Base-by-base conservation (phyloP, 2,888 invertebrate genomes). In the Drosophila vallismaia region DNA sequence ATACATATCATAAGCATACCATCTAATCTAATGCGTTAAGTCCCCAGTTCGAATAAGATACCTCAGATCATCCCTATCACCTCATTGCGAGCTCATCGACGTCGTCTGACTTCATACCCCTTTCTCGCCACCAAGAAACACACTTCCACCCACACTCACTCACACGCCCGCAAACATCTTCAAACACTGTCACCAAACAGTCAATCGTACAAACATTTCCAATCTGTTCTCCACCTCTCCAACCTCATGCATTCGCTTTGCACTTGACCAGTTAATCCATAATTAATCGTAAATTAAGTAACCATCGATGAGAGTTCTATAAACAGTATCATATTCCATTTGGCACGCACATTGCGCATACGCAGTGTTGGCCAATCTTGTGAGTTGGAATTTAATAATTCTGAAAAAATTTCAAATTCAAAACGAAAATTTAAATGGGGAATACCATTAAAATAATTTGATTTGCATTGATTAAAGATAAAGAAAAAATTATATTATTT, bases 1-100 rank as follows among this genome's bases (percentile, higher is more conserved):
- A 78, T 79, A 83, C 77, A 82, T 83, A 74, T 81, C 86, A 86
- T 79, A 73, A 73, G 77, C 82, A 85, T 81, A 81, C 51, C 86
- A 77, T 75, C 69, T 62, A 54, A 68, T 60, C 67, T 74, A 76
- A 84, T 67, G 77, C 69, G 77, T 81, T 81, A 71, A 70, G 82
- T 57, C 76, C 73, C 56, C 50, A 51, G 55, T 69, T 71, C 60
- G 72, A 69, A 75, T 73, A 77, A 74, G 67, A 60, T 46, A 36
- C 45, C 52, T 40, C 57, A 53, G 71, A 55, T 59, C 52, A 63
- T 57, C 53, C 38, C 52, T 59, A 2, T 71, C 71, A 70, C 67
- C 56, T 55, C 82, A 84, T 75, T 80, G 78, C 49, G 87, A 73
- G 69, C 60, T 72, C 86, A 83, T 74, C 79, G 53, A 51, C 59